Conservation (phyloP, 2,888 invertebrate species). For the Emmelina monodactyla region DNA sequence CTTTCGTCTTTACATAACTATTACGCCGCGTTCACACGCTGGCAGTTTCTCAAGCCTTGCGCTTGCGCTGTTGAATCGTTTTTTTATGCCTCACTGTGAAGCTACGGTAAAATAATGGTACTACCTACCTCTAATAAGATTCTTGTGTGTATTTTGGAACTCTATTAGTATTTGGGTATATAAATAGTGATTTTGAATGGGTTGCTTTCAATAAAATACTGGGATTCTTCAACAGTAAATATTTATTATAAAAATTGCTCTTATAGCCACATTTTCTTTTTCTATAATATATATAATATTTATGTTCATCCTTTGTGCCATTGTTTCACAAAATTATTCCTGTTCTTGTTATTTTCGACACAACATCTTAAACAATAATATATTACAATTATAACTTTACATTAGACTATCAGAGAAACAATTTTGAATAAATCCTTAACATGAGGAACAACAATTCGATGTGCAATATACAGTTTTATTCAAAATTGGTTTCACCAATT, state of each 20-base stretch:
- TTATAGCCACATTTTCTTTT: slow-evolving; percentile 67
- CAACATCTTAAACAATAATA: slow-evolving; percentile 65
- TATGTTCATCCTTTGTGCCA: slow-evolving; percentile 66
- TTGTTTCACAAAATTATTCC: slow-evolving; percentile 67
- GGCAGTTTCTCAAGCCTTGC: too few species aligned
- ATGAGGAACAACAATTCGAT: slow-evolving; percentile 64
- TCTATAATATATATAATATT: slow-evolving; percentile 66
- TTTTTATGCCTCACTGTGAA: too few species aligned
- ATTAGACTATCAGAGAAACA: slow-evolving; percentile 52
- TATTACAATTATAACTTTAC: slow-evolving; percentile 60
- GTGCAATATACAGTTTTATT: slow-evolving; percentile 38
- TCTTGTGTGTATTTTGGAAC: too few species aligned
- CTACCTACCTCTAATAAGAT: too few species aligned
- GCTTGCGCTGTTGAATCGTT: too few species aligned
- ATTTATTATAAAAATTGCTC: slow-evolving; percentile 68
- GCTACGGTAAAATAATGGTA: too few species aligned
- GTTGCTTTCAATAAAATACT: slow-evolving; percentile 35
- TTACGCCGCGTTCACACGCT: too few species aligned
- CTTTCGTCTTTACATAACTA: too few species aligned
- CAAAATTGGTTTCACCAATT: slow-evolving; percentile 45
- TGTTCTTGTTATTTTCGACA: slow-evolving; percentile 64
- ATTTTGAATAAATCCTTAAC: slow-evolving; percentile 43
- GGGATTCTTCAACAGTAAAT: slow-evolving; percentile 63
- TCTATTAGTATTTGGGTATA: too few species aligned
- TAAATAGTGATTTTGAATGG: slow-evolving; percentile 7